These are phyloP conservation scores for Lypha dubia DNA, from an alignment of 2,888 invertebrate species.

Conservation along the genomic window DNA sequence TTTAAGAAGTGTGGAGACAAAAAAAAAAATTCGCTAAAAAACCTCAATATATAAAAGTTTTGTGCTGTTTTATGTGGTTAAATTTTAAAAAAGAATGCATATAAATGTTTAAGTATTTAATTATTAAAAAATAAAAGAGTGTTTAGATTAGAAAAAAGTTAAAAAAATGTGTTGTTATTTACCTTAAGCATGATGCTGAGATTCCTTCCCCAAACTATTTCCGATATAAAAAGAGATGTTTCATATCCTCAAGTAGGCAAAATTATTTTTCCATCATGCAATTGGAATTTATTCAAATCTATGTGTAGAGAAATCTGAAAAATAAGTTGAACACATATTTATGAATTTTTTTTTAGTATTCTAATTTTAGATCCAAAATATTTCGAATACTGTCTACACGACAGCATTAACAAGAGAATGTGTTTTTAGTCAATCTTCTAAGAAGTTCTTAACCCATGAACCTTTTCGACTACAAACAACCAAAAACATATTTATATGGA, in stretches of 20 bases:
- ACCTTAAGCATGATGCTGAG: not conserved
- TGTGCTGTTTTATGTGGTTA: constrained; percentile 66
- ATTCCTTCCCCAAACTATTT: not conserved
- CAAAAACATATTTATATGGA: too few species aligned
- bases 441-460: too few species aligned
- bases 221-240: not conserved
- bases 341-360: too few species aligned
- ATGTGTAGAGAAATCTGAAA: not conserved
- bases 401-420: too few species aligned
- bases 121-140: constrained; percentile 39
- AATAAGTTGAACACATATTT: too few species aligned
- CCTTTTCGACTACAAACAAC: too few species aligned
- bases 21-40: constrained; percentile 17
- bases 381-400: too few species aligned
- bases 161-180: constrained; percentile 1
- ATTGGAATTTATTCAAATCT: not conserved
- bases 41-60: constrained; percentile 6
- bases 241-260: not conserved
- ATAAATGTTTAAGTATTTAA: constrained; percentile 33
- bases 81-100: constrained; percentile 24
- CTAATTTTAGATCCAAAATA: too few species aligned
- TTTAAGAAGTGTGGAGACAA: not conserved
- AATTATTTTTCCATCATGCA: not conserved
- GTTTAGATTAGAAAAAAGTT: constrained; percentile 32
- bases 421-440: too few species aligned